phyloP scores from a whole-genome alignment of 2,888 invertebrate genomes.

The Emesis russula region DNA sequence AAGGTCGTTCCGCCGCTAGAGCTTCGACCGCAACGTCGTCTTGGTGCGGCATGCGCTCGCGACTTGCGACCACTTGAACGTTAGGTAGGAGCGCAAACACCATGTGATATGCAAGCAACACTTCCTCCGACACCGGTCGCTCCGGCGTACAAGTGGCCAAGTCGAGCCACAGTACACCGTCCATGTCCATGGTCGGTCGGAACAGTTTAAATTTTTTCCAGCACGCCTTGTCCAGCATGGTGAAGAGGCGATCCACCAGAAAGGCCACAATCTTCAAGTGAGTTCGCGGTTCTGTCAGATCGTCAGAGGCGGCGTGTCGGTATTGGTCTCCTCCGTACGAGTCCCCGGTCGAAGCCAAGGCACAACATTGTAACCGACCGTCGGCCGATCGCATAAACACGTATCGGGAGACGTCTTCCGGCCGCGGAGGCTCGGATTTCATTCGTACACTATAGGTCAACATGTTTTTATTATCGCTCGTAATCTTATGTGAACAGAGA shows the following conservation, averaged over 20 bases:
- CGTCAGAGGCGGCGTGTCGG: conserved; percentile 10
- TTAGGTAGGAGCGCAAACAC: conserved; percentile 2
- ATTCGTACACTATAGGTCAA: conserved; percentile 27
- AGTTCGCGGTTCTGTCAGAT: neutral
- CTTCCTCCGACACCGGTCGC: conserved; percentile 5
- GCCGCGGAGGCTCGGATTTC: conserved; percentile 17
- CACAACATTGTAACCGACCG: conserved; percentile 18
- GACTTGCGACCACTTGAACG: conserved; percentile 21
- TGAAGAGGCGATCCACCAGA: conserved; percentile 12
- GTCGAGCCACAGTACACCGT: conserved; percentile 18
- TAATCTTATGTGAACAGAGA: neutral
- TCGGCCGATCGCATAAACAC: neutral
- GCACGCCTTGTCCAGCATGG: conserved; percentile 9
- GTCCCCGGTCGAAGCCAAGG: neutral
- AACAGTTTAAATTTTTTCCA: conserved; percentile 30
- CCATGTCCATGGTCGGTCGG: conserved; percentile 27
- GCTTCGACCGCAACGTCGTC: neutral
- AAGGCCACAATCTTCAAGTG: conserved; percentile 16
- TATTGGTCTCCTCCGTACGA: neutral
- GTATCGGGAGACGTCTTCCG: conserved; percentile 12
- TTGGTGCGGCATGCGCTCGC: neutral
- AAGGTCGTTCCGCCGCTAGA: neutral
- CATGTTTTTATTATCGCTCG: neutral
- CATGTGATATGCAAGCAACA: conserved; percentile 12
- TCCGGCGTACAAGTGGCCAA: neutral